Conservation (phyloP, 1,140 invertebrate genomes). For the Cyclargus thomasi region DNA sequence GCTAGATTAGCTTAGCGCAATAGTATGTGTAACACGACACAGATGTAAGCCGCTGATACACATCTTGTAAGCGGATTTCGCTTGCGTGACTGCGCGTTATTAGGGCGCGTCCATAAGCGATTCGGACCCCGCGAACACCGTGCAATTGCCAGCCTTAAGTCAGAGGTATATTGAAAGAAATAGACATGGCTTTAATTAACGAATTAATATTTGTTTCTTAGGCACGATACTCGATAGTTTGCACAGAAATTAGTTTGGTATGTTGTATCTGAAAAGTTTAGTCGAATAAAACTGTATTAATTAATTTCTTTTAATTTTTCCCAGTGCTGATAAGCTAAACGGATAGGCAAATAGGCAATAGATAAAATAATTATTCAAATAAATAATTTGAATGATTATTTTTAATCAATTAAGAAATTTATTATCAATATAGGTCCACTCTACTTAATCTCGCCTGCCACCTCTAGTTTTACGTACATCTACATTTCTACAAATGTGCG, state of each 20-base stretch:
- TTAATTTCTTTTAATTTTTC: neutral
- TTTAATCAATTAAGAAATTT: no score
- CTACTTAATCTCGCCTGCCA: neutral
- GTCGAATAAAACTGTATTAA: no score
- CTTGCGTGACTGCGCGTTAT: slow-evolving; percentile 40
- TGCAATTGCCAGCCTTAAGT: neutral
- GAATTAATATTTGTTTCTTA: no score
- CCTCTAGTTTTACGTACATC: neutral
- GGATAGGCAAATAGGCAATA: no score
- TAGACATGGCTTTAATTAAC: slow-evolving; percentile 9
- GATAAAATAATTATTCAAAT: no score
- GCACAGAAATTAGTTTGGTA: no score
- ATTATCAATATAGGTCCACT: no score
- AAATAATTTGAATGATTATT: no score
- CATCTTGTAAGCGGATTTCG: slow-evolving; percentile 30
- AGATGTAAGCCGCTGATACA: slow-evolving; percentile 14
- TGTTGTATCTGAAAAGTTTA: no score
- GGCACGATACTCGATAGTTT: no score
- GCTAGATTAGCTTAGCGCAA: no score
- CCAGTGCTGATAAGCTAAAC: no score
- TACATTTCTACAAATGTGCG: slow-evolving; percentile 14
- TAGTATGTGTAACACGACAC: neutral
- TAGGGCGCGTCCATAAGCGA: slow-evolving; percentile 36
- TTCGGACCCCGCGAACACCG: slow-evolving; percentile 12
- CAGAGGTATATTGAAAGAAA: neutral